Conservation (phyloP, 1,140 invertebrate species). For the Gyrodactylus salaris region DNA sequence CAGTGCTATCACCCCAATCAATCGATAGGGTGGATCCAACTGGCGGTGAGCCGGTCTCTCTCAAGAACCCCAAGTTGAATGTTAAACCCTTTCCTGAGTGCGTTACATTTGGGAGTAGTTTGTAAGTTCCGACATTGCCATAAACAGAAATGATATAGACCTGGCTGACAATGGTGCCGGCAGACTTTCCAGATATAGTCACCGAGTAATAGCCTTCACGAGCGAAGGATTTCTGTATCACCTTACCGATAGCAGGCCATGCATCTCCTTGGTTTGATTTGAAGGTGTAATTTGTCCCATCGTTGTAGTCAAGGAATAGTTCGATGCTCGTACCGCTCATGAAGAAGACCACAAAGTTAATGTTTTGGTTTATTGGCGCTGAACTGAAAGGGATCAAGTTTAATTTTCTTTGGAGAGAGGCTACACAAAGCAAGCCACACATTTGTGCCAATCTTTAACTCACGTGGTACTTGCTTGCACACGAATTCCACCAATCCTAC, state of each 20-base stretch:
- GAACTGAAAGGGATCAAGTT: background rate
- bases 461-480: background rate
- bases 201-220: background rate
- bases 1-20: background rate
- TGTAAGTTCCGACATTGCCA: background rate
- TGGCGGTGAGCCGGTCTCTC: background rate
- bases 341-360: background rate
- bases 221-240: background rate
- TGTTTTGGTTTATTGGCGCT: background rate
- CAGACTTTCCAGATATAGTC: background rate
- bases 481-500: background rate
- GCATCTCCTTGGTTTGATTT: background rate
- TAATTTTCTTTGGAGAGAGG: no score
- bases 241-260: background rate
- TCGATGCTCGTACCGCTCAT: background rate
- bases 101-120: background rate
- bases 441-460: background rate
- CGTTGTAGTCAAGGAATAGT: background rate
- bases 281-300: background rate
- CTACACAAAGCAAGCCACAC: background rate
- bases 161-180: background rate
- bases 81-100: background rate
- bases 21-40: background rate
- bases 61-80: background rate
- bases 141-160: background rate